phyloP scores from a whole-genome alignment of 2,888 invertebrate genomes.

The Hyppa rectilinea region DNA sequence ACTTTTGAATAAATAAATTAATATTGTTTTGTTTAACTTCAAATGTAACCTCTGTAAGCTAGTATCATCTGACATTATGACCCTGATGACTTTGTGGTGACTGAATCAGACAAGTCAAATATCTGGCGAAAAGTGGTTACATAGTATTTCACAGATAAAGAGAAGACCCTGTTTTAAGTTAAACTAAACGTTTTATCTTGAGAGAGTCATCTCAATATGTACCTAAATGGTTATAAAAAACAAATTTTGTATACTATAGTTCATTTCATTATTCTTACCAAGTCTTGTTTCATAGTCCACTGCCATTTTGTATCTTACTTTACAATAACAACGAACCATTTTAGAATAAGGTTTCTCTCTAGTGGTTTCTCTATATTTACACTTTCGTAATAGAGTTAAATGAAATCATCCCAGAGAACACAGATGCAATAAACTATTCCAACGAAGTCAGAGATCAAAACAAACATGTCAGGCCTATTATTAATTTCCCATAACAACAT shows the following conservation, averaged over 20 bases:
- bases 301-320: not conserved
- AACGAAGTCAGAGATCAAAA: slow-evolving; percentile 10
- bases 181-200: slow-evolving; percentile 7
- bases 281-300: not conserved
- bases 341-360: not conserved
- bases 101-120: slow-evolving; percentile 3
- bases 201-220: not conserved
- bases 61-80: not conserved
- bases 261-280: not conserved
- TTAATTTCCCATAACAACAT: slow-evolving; percentile 24
- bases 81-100: not conserved
- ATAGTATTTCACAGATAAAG: not conserved
- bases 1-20: not conserved
- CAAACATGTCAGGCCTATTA: slow-evolving; percentile 12
- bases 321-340: not conserved
- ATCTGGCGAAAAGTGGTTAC: slow-evolving; percentile 5
- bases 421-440: not conserved
- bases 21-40: not conserved
- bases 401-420: slow-evolving; percentile 1
- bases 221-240: not conserved
- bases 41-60: not conserved
- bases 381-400: not conserved
- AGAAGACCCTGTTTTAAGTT: slow-evolving; percentile 15
- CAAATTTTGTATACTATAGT: not conserved
- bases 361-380: too few relatives aligned